Evolutionary conservation across 2,113 vertebrate species (phyloP), one percentile per base, ranked within the genome.

Genomic region (Polypterus bichir): DNA sequence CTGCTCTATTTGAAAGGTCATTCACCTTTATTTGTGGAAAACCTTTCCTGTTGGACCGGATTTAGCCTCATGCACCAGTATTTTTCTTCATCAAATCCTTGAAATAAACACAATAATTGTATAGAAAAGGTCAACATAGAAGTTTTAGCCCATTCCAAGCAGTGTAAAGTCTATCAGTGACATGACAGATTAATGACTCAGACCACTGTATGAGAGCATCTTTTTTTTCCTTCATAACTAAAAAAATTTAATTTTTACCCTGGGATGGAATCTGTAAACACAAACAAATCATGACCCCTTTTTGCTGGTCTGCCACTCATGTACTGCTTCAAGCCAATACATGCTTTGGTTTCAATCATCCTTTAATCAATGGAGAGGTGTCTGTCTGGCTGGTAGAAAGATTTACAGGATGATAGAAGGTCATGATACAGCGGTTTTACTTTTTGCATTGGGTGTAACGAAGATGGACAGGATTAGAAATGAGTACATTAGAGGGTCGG

Each of bases 271-370:
- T 68, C 70, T 9, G 59, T 5, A 4, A 71, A 57, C 4, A 60
- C 62, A 58, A 71, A 69, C 10, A 64, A 44, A 52, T 67, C 66
- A 11, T 66, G 62, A 11, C 66, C 60, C 52, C 54, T 44, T 47
- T 59, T 68, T 6, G 52, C 62, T 1, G 48, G 51, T 7, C 64
- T 64, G 4, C 4, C 44, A 48, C 54, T 68, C 56, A 69, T 54
- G 8, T 64, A 67, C 45, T 64, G 54, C 1, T 9, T 65, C 2
- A 66, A 52, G 4, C 47, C 51, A 7, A 45, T 65, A 2, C n/a
- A 7, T 4, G 64, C 53, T 48, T 58, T 66, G 3, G 64, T 48
- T 5, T 47, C 61, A 2, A 66, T 58, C 51, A 62, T 66, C 49
- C 59, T 60, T 9, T 68, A 59, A 45, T 62, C 56, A 3, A 68